Percentiles rank a stretch among this genome's conserved stretches.
These are phyloP conservation scores for Microcebus jonahi DNA, from an alignment of 2,113 vertebrate genomes.

Conservation along the genomic window DNA sequence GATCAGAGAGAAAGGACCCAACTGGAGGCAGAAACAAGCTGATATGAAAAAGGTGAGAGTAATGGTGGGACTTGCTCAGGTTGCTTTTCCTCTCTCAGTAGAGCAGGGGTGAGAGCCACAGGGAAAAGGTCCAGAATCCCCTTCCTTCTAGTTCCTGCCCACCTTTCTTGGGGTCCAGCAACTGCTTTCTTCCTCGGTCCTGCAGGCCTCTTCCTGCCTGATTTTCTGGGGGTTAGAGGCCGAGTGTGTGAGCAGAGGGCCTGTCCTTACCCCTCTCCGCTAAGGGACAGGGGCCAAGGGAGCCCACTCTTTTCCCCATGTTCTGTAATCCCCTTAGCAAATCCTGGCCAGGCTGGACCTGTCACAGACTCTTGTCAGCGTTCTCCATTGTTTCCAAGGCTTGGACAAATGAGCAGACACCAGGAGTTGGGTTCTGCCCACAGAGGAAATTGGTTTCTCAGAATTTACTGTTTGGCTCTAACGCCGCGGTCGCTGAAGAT, in stretches of 20 bases:
- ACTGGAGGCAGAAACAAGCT: neutral
- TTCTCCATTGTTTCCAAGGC: slow-evolving; percentile 21
- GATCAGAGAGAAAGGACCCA: neutral
- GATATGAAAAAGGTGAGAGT: neutral
- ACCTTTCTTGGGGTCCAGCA: neutral
- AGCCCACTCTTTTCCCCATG: neutral
- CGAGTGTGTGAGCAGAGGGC: neutral
- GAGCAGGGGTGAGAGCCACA: neutral
- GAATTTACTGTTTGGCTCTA: slow-evolving; percentile 58
- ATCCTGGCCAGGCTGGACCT: neutral
- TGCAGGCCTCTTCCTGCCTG: neutral
- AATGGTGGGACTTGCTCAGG: neutral
- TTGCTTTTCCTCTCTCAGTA: neutral
- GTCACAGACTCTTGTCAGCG: neutral
- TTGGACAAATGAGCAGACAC: slow-evolving; percentile 46
- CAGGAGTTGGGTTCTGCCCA: slow-evolving; percentile 26
- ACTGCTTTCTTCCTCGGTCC: neutral
- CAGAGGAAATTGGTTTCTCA: slow-evolving; percentile 55
- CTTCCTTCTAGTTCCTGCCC: neutral
- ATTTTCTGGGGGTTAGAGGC: neutral
- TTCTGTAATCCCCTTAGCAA: neutral
- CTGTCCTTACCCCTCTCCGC: neutral
- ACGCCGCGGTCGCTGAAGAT: slow-evolving; percentile 19
- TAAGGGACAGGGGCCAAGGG: neutral
- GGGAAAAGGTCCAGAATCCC: neutral